A percentile compares a stretch with the other conserved stretches of the same genome.
phyloP scores from a whole-genome alignment of 2,113 vertebrate species.

The Columbina picui region DNA sequence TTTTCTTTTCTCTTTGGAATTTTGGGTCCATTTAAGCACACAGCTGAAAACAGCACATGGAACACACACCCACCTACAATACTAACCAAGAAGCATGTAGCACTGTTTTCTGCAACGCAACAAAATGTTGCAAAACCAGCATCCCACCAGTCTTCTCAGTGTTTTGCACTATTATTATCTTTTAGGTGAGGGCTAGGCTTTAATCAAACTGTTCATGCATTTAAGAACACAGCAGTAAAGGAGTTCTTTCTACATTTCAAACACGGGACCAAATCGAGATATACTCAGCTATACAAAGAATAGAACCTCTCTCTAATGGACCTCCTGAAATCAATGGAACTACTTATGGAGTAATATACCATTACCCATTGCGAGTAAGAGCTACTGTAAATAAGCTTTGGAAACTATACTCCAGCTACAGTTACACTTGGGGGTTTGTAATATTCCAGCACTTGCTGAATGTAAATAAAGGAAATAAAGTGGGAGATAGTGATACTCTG shows the following conservation, averaged over 20 bases:
- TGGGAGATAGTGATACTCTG: neutral
- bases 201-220: neutral
- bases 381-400: conserved; percentile 39
- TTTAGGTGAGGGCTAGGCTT: neutral
- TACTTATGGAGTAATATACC: neutral
- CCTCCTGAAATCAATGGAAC: conserved; percentile 22
- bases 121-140: neutral
- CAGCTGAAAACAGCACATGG: neutral
- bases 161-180: neutral
- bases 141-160: neutral
- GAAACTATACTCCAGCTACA: conserved; percentile 1
- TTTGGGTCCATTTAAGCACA: neutral
- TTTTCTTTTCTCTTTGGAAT: conserved; percentile 22
- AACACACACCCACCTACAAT: neutral
- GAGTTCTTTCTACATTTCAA: neutral
- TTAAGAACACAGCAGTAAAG: neutral
- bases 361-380: neutral
- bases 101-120: neutral
- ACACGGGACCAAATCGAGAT: neutral
- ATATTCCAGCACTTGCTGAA: conserved; percentile 24
- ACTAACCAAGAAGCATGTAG: neutral
- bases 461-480: conserved; percentile 54
- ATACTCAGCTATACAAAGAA: neutral
- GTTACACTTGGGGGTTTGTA: neutral
- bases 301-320: neutral